These are phyloP conservation scores for Trypoxylon attenuatum DNA, from an alignment of 2,888 invertebrate genomes.

Conservation along the genomic window DNA sequence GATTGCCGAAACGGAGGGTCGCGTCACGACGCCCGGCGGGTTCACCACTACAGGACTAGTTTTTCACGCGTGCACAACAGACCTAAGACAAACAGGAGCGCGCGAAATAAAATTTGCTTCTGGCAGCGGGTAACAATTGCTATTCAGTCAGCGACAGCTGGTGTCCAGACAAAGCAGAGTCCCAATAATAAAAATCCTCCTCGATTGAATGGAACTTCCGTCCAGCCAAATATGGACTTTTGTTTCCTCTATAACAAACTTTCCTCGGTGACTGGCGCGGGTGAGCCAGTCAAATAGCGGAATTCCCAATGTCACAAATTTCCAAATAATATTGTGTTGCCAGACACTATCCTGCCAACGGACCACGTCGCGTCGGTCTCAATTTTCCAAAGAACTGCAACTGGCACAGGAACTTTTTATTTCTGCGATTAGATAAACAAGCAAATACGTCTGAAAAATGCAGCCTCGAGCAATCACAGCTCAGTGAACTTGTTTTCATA, in stretches of 20 bases:
- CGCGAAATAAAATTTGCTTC: background rate
- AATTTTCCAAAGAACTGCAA: no score
- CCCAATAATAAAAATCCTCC: background rate
- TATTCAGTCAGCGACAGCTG: background rate
- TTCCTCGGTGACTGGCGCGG: no score
- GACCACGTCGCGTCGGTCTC: no score
- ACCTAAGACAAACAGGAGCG: background rate
- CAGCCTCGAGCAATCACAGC: no score
- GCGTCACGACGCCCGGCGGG: no score
- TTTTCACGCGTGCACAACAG: no score
- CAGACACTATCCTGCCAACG: no score
- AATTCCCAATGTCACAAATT: background rate
- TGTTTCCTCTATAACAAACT: background rate
- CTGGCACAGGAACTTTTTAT: no score
- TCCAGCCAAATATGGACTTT: background rate
- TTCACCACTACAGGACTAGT: no score
- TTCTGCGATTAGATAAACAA: background rate
- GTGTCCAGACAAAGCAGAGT: background rate
- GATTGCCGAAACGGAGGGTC: no score
- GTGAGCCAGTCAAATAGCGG: background rate
- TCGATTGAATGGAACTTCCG: background rate
- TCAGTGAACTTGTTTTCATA: no score
- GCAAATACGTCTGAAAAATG: background rate
- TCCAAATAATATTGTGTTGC: background rate
- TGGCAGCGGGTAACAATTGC: background rate